A percentile compares a stretch with the other conserved stretches of the same genome.
Evolutionary conservation across 1,140 invertebrate species (phyloP).

Genomic region (Steinernema khuongi): DNA sequence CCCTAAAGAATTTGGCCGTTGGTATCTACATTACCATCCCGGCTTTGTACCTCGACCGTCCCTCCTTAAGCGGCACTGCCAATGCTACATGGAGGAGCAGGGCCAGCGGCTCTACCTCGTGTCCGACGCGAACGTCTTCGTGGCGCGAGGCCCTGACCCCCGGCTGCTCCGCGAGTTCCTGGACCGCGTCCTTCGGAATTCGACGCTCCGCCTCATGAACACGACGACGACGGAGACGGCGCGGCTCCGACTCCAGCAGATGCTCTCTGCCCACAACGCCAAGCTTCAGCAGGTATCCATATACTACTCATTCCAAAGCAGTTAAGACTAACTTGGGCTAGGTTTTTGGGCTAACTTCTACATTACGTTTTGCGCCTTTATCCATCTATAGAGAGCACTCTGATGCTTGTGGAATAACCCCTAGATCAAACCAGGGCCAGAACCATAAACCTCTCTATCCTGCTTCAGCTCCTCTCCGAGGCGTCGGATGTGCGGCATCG

Average conservation of each 20-base stretch:
- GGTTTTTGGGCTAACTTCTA: no score
- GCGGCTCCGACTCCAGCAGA: neutral
- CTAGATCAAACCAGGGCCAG: no score
- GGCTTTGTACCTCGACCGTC: neutral
- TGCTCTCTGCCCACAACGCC: neutral
- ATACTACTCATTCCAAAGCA: no score
- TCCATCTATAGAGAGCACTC: no score
- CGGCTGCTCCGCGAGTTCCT: neutral
- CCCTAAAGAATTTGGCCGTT: no score
- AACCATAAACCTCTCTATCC: no score
- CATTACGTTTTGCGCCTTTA: no score
- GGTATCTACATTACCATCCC: neutral
- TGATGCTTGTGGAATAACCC: no score
- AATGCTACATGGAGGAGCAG: conserved; percentile 1
- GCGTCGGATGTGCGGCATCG: neutral
- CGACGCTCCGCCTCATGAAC: neutral
- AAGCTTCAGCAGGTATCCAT: neutral
- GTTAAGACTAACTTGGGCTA: no score
- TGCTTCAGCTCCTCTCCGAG: neutral
- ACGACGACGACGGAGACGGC: neutral
- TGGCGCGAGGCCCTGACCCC: neutral
- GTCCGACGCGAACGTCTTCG: conserved; percentile 9
- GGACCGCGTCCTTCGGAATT: neutral
- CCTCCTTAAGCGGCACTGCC: neutral
- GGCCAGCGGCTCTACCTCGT: neutral